phyloP scores from a whole-genome alignment of 2,797 vertebrate genomes.

The Clangula hyemalis region DNA sequence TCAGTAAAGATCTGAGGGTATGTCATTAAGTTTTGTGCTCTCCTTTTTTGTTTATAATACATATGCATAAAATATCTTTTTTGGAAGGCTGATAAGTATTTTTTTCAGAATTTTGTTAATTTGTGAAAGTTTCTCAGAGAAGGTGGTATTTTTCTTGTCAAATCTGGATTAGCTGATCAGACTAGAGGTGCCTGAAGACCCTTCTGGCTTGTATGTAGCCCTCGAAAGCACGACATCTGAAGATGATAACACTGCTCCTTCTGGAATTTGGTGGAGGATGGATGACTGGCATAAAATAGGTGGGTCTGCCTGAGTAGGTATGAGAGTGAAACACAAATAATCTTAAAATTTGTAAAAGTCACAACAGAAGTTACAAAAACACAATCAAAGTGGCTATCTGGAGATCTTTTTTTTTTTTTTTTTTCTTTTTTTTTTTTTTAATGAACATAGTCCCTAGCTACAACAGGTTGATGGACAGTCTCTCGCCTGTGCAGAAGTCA shows the following conservation, averaged over 20 bases:
- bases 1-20: not conserved
- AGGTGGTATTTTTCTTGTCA: not conserved
- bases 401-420: not conserved
- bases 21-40: not conserved
- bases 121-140: not conserved
- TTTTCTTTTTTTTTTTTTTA: not conserved
- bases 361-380: not conserved
- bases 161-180: not conserved
- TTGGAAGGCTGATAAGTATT: not conserved
- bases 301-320: not conserved
- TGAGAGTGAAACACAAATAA: not conserved
- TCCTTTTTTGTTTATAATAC: not conserved
- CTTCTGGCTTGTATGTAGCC: not conserved
- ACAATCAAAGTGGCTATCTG: not conserved
- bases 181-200: not conserved
- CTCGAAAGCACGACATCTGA: not conserved
- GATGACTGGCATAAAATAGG: not conserved
- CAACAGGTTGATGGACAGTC: not conserved
- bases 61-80: not conserved
- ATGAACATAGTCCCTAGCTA: not conserved
- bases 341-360: not conserved
- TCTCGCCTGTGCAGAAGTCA: not conserved
- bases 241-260: not conserved
- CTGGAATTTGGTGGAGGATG: not conserved
- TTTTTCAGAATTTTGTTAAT: not conserved